Conservation (phyloP, 37 sponge, comb jelly and placozoan species). For the Spongia lamella region DNA sequence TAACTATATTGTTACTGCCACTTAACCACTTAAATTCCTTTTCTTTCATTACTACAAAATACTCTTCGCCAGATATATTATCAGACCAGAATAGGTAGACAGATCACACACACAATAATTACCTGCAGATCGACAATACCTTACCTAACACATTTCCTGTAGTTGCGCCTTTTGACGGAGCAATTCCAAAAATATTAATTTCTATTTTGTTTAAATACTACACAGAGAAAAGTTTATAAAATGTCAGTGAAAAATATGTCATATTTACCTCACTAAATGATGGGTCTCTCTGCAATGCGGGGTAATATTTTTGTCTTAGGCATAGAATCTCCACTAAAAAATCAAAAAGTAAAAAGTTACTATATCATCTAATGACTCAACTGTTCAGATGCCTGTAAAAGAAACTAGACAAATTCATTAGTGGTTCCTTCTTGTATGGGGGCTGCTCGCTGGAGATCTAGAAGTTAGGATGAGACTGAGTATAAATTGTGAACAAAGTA, state of each 20-base stretch:
- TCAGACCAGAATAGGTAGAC: too few species aligned
- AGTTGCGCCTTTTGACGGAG: not conserved
- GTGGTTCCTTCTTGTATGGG: slow-evolving; percentile 45
- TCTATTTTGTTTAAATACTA: slow-evolving; percentile 3
- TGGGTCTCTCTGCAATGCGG: slow-evolving; percentile 30
- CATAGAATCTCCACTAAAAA: too few species aligned
- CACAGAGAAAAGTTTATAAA: slow-evolving; percentile 1
- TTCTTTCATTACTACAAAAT: too few species aligned
- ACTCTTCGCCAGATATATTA: too few species aligned
- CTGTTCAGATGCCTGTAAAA: slow-evolving; percentile 31
- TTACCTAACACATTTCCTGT: not conserved
- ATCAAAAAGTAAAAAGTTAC: too few species aligned
- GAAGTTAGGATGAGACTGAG: slow-evolving; percentile 39
- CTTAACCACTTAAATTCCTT: too few species aligned
- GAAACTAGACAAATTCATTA: slow-evolving; percentile 61
- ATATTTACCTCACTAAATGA: slow-evolving; percentile 43
- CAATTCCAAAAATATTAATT: not conserved
- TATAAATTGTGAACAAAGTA: slow-evolving; percentile 37
- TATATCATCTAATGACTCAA: not conserved
- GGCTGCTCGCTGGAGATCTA: slow-evolving; percentile 31
- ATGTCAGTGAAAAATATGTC: not conserved
- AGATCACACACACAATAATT: too few species aligned
- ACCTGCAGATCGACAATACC: too few species aligned
- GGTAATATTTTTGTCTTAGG: slow-evolving; percentile 32
- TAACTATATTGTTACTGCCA: too few species aligned